These are phyloP conservation scores for Caenorhabditis zanzibari DNA, from an alignment of 2,888 invertebrate genomes.

Conservation along the genomic window DNA sequence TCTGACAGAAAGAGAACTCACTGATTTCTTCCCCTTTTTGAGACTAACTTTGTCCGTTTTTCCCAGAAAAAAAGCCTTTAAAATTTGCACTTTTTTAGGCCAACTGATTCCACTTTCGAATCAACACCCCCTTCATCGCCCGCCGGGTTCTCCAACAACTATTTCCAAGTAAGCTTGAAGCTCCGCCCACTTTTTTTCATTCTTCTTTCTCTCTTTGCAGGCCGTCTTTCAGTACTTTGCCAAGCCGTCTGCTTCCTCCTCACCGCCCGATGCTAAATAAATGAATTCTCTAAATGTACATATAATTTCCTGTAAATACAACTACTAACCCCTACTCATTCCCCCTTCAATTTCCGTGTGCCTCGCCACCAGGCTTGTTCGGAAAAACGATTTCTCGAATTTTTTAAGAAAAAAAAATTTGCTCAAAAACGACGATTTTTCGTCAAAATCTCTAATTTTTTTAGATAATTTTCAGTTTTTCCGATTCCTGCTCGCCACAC, in stretches of 20 bases:
- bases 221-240: slow-evolving; percentile 47
- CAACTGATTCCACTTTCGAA: slow-evolving; percentile 32
- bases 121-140: slow-evolving; percentile 23
- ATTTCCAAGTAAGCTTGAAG: slow-evolving; percentile 37
- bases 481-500: too few relatives aligned
- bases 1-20: slow-evolving; percentile 13
- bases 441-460: too few relatives aligned
- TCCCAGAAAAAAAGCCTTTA: too few relatives aligned
- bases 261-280: not conserved
- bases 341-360: slow-evolving; percentile 1
- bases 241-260: slow-evolving; percentile 9
- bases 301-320: slow-evolving; percentile 55
- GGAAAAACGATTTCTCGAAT: too few relatives aligned
- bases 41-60: too few relatives aligned
- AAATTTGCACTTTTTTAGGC: not conserved
- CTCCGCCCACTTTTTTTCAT: slow-evolving; percentile 1
- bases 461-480: too few relatives aligned
- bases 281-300: slow-evolving; percentile 1
- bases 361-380: too few relatives aligned
- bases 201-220: too few relatives aligned
- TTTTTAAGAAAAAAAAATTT: too few relatives aligned
- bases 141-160: slow-evolving; percentile 29
- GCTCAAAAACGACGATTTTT: too few relatives aligned
- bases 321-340: not conserved
- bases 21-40: slow-evolving; percentile 3